These are phyloP conservation scores for Lasioglossum lativentre DNA, from an alignment of 2,888 invertebrate genomes.

Conservation along the genomic window DNA sequence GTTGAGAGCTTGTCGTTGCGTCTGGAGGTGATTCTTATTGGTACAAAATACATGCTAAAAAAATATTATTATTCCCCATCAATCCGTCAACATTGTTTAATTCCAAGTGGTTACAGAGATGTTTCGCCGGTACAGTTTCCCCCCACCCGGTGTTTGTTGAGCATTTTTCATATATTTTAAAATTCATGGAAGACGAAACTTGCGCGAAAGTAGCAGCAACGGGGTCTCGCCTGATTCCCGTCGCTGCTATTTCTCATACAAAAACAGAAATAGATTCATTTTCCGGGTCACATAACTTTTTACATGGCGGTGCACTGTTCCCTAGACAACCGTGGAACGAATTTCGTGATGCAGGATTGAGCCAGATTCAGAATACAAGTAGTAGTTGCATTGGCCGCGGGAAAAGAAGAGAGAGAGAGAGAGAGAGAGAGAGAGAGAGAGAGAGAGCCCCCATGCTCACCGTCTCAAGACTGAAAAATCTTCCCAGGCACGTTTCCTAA, in stretches of 20 bases:
- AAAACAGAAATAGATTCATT: conserved; percentile 52
- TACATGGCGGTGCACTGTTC: background rate
- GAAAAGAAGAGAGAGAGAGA: background rate
- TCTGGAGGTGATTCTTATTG: no score
- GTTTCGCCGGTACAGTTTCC: background rate
- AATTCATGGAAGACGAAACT: background rate
- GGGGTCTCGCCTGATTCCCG: conserved; percentile 6
- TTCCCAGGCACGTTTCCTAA: conserved; percentile 52
- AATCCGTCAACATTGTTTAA: no score
- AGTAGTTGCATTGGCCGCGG: conserved; percentile 14
- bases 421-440: background rate
- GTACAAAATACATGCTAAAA: no score
- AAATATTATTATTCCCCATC: no score
- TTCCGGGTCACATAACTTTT: conserved; percentile 34
- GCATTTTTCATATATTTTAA: background rate
- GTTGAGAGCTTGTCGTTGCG: no score
- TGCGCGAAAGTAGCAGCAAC: background rate
- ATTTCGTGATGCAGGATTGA: conserved; percentile 40
- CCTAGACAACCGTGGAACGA: conserved; percentile 25
- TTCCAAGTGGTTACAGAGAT: no score
- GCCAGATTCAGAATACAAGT: conserved; percentile 45
- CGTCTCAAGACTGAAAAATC: conserved; percentile 48
- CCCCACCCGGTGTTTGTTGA: background rate
- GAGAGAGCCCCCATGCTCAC: background rate
- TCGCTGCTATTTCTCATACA: conserved; percentile 21